Conservation (phyloP, 2,797 vertebrate species). For the Bradypodion ventrale region DNA sequence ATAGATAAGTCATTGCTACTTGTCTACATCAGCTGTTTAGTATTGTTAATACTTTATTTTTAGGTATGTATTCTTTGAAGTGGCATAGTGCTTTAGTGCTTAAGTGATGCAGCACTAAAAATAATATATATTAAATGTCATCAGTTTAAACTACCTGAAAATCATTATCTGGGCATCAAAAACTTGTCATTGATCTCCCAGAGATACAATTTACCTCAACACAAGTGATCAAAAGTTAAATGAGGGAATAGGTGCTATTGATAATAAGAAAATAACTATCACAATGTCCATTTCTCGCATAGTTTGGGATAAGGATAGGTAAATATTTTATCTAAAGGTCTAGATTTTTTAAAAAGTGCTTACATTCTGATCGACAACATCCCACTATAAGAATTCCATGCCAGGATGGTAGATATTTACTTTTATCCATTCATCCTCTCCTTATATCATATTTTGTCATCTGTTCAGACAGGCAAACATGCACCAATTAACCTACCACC, state of each 20-base stretch:
- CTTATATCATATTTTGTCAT: neutral
- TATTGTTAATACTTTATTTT: no score
- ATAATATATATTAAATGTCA: no score
- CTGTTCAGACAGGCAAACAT: slow-evolving; percentile 5
- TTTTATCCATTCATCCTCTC: neutral
- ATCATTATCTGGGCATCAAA: no score
- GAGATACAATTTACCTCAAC: no score
- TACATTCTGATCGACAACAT: neutral
- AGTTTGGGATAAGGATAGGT: neutral
- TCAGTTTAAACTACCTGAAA: no score
- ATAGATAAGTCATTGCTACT: no score
- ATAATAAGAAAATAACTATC: neutral
- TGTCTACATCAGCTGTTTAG: no score
- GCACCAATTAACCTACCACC: slow-evolving; percentile 9
- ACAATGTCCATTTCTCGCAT: neutral
- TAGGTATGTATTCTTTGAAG: no score
- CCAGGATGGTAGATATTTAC: neutral
- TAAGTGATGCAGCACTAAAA: no score
- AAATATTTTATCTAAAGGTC: no score
- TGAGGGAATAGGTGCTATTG: neutral
- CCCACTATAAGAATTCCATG: neutral
- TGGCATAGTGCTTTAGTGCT: no score
- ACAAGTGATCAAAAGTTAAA: neutral
- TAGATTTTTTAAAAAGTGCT: neutral
- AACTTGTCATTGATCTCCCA: no score